Evolutionary conservation across 2,888 invertebrate species (phyloP), one percentile per base, ranked within the genome.

Genomic region (Orthosia incerta): DNA sequence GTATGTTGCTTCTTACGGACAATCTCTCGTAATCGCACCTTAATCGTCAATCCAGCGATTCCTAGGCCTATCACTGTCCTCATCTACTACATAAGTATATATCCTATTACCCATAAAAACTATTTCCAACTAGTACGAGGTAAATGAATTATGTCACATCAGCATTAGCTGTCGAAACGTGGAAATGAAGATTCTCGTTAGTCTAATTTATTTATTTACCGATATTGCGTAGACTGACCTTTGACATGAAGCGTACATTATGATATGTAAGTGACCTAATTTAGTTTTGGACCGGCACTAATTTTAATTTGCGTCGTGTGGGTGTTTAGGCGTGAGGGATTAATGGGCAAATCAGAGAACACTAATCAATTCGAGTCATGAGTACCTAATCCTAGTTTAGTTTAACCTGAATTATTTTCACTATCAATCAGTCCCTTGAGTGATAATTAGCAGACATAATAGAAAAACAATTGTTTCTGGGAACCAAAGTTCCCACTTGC

Each of bases 131-230:
- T n/a, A 56, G 23, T 39, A 67, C 56, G 12, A 23, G 31, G 31
- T 26, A 46, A 18, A 18, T 9, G 13, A 55, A 23, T 45, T 13
- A 45, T 20, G 7, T 51, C 45, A 20, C 15, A 20, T 51, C 26
- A 31, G 4, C 3, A 16, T 23, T 23, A 45, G 20, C 2, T n/a
- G 56, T 23, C 16, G 23, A 46, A 18, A 16, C 2, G n/a, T n/a
- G 5, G 4, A n/a, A 51, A 48, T 48, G 0, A 18, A 39, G 3
- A 9, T 48, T 20, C 2, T 59, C 23, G n/a, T 48, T 26, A 59
- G 15, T 48, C 3, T 59, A 39, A 59, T 74, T 53, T 39, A 59
- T 53, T 46, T 3, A 31, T 46, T 59, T 45, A 53, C 39, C 23
- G 16, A 15, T 48, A n/a, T 48, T 51, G 31, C 11, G 46, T 23